Conservation (phyloP, 2,888 invertebrate species). For the Brassicogethes aeneus region DNA sequence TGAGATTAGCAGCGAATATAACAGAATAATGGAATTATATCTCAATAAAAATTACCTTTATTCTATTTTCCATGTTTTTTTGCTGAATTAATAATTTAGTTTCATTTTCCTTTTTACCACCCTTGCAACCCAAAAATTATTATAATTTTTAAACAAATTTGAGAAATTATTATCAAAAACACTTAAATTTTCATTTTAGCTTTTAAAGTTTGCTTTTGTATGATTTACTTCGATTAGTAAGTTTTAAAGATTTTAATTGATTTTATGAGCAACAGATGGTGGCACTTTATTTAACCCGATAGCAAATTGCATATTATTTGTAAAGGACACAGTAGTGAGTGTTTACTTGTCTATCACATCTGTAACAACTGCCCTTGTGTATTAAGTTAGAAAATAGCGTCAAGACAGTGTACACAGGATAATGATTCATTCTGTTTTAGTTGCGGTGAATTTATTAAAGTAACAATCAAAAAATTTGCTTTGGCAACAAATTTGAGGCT, state of each 20-base stretch:
- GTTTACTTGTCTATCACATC: slow-evolving; percentile 11
- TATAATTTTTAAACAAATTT: no score
- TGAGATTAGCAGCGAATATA: no score
- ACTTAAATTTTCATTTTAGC: slow-evolving; percentile 8
- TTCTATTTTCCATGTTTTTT: no score
- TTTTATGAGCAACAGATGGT: slow-evolving; percentile 8
- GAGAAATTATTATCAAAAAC: no score
- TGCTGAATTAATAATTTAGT: no score
- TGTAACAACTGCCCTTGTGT: slow-evolving; percentile 9
- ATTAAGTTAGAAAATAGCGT: slow-evolving; percentile 12
- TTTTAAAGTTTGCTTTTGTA: slow-evolving; percentile 13
- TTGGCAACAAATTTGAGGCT: slow-evolving; percentile 5
- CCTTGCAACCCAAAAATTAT: no score
- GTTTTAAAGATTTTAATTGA: slow-evolving; percentile 11
- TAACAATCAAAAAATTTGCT: slow-evolving; percentile 1
- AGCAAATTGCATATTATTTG: slow-evolving; percentile 9
- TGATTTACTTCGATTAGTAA: slow-evolving; percentile 11
- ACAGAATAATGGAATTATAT: no score
- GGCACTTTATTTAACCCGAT: slow-evolving; percentile 10
- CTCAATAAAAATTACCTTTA: no score
- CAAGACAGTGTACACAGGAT: slow-evolving; percentile 11
- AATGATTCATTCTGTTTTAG: slow-evolving; percentile 7
- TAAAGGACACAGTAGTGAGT: slow-evolving; percentile 10
- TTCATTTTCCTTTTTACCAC: no score
- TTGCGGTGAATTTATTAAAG: slow-evolving; percentile 3